phyloP scores from a whole-genome alignment of 2,888 invertebrate genomes.

The Timema cristinae region DNA sequence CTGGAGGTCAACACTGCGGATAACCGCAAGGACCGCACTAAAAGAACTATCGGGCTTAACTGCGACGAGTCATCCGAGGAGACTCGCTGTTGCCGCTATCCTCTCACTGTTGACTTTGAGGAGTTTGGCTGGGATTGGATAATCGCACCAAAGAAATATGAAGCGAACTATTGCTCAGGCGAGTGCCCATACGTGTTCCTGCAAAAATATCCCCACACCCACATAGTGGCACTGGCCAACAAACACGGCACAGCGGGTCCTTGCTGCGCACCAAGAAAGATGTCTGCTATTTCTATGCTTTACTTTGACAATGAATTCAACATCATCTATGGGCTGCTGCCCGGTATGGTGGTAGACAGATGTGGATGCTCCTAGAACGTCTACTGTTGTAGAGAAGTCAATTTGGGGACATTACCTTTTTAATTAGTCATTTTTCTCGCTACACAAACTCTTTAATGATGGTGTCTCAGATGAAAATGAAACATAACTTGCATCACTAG shows the following conservation, averaged over 20 bases:
- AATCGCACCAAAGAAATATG: constrained; percentile 90
- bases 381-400: neutral
- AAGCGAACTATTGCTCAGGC: constrained; percentile 94
- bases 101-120: constrained; percentile 88
- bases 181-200: constrained; percentile 87
- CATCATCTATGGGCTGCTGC: constrained; percentile 81
- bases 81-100: constrained; percentile 89
- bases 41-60: constrained; percentile 75
- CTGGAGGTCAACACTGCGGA: constrained; percentile 56
- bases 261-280: constrained; percentile 87
- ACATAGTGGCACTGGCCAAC: constrained; percentile 76
- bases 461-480: no score
- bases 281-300: constrained; percentile 85
- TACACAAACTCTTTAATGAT: no score
- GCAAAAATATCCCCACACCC: constrained; percentile 83
- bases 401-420: no score
- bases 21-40: constrained; percentile 59
- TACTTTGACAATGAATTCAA: constrained; percentile 87
- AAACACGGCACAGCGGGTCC: constrained; percentile 75
- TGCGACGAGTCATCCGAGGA: constrained; percentile 80
- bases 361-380: constrained; percentile 72
- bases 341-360: constrained; percentile 91
- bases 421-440: no score
- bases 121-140: constrained; percentile 98
- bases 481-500: no score